Evolutionary conservation across 1,140 invertebrate genomes (phyloP), one percentile per base, ranked within the genome.

Genomic region (Temnothorax curvispinosus): DNA sequence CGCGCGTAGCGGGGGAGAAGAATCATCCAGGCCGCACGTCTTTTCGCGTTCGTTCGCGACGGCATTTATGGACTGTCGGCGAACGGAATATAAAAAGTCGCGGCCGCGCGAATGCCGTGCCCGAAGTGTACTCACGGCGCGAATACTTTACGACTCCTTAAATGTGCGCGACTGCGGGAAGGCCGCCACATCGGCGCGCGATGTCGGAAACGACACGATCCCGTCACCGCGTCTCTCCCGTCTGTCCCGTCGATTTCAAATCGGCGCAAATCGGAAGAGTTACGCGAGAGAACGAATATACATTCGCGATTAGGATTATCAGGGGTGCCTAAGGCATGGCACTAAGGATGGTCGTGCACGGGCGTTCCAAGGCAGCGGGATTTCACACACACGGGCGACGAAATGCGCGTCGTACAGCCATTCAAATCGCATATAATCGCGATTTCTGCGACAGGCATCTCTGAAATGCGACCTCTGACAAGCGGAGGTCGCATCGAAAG

Each of bases 51-150:
- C 69, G 44, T 72, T 64, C 72, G 65, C 75, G 74, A 88, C 58
- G 58, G 62, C 78, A 32, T 86, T 91, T 88, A 90, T 77, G 76
- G 78, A 88, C 74, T 85, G 65, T 87, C 75, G 77, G 56, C 50
- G 62, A 27, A 0, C 15, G 60, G 32, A 74, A 74, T 72, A 74
- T 76, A 85, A 80, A 77, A 87, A 87, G 18, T 56, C 38, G 18
- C 74, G 58, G 77, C 27, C 27, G 27, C 27, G 27, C 58, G 64
- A 64, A 38, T 35, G 58, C 13, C 44, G 54, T 52, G 56, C 21
- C 11, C 32, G 15, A 21, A 56, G 50, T 78, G 32, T 75, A 65
- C 74, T 67, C 44, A 11, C 18, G 35, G 47, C 27, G 27, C 13
- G 85, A 44, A 84, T 84, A 56, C 47, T 87, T 89, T 87, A 87